A percentile compares a stretch with the other conserved stretches of the same genome.
phyloP scores from a whole-genome alignment of 2,113 vertebrate species.

The Plecotus auritus region DNA sequence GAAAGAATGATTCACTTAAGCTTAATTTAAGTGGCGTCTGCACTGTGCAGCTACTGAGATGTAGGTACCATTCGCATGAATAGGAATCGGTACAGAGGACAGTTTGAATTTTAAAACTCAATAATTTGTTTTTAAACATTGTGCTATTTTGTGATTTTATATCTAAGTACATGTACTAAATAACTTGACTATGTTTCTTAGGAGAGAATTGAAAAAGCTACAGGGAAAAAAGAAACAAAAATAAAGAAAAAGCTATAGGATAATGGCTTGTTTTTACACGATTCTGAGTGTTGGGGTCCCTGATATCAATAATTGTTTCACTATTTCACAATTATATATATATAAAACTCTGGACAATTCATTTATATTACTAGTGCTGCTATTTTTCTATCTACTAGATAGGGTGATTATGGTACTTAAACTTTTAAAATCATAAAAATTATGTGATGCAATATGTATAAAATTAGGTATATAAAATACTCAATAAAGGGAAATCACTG shows the following conservation, averaged over 20 bases:
- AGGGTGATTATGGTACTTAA: background rate
- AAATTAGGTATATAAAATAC: background rate
- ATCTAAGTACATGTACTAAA: background rate
- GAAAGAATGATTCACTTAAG: background rate
- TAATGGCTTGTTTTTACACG: background rate
- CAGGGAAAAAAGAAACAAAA: background rate
- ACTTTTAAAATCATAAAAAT: background rate
- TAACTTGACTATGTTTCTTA: background rate
- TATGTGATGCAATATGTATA: background rate
- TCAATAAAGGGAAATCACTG: background rate
- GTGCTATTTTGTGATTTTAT: background rate
- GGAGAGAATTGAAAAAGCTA: background rate
- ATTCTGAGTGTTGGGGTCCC: background rate
- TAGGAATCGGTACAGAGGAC: background rate
- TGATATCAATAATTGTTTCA: background rate
- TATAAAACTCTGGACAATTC: background rate
- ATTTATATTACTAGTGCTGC: background rate
- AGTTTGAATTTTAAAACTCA: background rate
- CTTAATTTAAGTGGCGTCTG: background rate
- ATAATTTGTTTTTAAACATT: background rate
- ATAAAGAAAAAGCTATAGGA: background rate
- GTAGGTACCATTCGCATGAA: background rate
- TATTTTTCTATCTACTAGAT: background rate
- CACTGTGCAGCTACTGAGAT: background rate
- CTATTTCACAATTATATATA: too few relatives aligned